Evolutionary conservation across 2,113 vertebrate species (phyloP).

Genomic region (Chrysemys picta): DNA sequence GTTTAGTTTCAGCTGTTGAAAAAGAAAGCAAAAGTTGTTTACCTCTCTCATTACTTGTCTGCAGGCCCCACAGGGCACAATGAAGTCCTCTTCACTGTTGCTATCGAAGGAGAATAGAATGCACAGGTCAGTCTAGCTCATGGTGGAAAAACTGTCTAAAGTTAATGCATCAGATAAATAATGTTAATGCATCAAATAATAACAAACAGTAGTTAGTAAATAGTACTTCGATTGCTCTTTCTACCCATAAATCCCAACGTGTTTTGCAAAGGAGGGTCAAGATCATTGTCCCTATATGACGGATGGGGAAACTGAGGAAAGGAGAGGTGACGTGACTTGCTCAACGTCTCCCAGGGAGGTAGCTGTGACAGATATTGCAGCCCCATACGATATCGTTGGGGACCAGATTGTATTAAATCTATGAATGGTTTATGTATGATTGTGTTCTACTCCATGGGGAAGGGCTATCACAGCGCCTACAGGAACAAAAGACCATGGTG

Average conservation of each 20-base stretch:
- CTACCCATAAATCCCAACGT: rapidly evolving
- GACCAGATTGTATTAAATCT: neutral
- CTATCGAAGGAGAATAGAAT: constrained; percentile 77
- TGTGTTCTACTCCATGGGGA: neutral
- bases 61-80: constrained; percentile 91
- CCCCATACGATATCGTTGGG: neutral
- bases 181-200: neutral
- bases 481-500: too few species aligned
- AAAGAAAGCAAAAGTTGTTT: constrained; percentile 28
- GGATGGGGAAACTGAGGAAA: neutral
- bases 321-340: neutral
- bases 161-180: neutral
- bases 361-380: neutral
- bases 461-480: neutral
- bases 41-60: constrained; percentile 97
- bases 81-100: constrained; percentile 85
- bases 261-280: neutral
- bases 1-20: neutral
- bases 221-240: neutral
- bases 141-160: neutral
- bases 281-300: neutral
- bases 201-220: neutral
- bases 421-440: neutral
- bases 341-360: neutral
- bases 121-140: neutral